Evolutionary conservation across 2,888 invertebrate species (phyloP).

Genomic region (Himalopsyche tibetana): DNA sequence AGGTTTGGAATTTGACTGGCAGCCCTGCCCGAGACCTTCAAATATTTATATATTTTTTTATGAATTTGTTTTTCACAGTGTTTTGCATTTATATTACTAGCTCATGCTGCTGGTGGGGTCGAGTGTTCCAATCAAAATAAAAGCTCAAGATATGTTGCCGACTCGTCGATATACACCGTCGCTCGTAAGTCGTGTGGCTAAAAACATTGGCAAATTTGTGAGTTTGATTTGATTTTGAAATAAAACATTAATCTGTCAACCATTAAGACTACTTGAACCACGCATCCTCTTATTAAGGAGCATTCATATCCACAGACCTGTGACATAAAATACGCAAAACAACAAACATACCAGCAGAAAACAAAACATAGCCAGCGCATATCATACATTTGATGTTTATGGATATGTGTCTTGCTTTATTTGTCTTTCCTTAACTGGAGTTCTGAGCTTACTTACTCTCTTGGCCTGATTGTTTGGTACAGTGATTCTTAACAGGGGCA

Average conservation of each 20-base stretch:
- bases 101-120: constrained; percentile 24
- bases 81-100: constrained; percentile 14
- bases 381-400: no score
- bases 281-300: background rate
- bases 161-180: background rate
- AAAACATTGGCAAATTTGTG: background rate
- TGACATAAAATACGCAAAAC: no score
- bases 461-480: background rate
- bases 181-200: constrained; percentile 32
- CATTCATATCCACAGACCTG: background rate
- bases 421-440: background rate
- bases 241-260: background rate
- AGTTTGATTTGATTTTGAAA: constrained; percentile 27
- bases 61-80: background rate
- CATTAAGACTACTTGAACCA: background rate
- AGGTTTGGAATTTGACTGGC: no score
- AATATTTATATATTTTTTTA: no score
- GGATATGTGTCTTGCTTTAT: background rate
- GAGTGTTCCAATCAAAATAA: background rate
- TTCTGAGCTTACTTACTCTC: background rate
- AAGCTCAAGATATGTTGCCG: constrained; percentile 1
- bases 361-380: no score
- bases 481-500: no score
- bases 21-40: no score
- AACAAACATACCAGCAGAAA: no score